Base-by-base conservation (phyloP, 2,888 invertebrate genomes). In the Limnephilus rhombicus region DNA sequence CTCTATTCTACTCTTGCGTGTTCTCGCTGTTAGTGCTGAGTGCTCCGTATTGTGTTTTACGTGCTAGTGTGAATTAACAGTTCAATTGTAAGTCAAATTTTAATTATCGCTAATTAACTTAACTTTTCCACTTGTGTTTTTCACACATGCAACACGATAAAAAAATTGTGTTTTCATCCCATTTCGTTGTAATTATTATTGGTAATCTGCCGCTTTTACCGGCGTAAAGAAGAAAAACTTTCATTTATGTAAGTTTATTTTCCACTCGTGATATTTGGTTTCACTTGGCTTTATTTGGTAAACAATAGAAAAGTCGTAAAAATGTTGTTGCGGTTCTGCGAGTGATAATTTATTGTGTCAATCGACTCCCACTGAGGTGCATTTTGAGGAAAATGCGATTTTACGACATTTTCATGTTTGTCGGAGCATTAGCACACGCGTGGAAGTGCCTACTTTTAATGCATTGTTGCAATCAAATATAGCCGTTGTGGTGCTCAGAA, bases 1-100 rank as follows among this genome's bases (percentile, higher is more conserved):
- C 2, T 83, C 34, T 31, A 18, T 7, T 34, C 34, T 31, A 2
- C 15, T 83, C 83, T 18, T 37, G 83, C n/a, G 24, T n/a, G 24
- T 24, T 68, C 9, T 68, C 68, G 24, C 68, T 68, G 11, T 68
- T 68, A 68, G 68, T 68, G 24, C 24, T 1, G 68, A 68, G 68
- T 41, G 83, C 3, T 83, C 83, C 83, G 83, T 37, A 41, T 41
- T 34, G 83, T 83, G 83, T 83, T 83, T 83, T 83, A 18, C 34
- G 83, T 83, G 83, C 37, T 83, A 24, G 83, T 83, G 83, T 83
- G 34, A 83, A 83, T 83, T 83, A 37, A 41, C 83, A 83, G 18
- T 37, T 37, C 37, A 83, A 83, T 83, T 83, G 83, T 83, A 83
- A 83, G 83, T 83, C 83, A 83, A 24, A 37, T 34, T 83, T 83